These are phyloP conservation scores for Schrankia costaestrigalis DNA, from an alignment of 2,888 invertebrate species.

Conservation along the genomic window DNA sequence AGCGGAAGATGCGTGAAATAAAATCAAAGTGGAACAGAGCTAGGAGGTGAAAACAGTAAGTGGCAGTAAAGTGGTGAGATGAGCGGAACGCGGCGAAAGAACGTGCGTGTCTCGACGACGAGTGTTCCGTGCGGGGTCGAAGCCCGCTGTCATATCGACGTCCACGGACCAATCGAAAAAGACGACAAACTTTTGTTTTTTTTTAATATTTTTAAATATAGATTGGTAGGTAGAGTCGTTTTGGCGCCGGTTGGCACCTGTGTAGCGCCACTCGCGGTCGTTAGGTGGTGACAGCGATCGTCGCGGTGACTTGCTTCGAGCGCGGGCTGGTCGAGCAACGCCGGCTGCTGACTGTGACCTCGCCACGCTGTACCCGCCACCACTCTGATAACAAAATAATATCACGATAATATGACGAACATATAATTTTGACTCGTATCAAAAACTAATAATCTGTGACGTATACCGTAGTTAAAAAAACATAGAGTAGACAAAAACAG, in stretches of 20 bases:
- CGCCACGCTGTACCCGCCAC: constrained; percentile 78
- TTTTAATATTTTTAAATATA: constrained; percentile 5
- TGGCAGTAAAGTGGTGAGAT: constrained; percentile 74
- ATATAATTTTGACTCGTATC: too few relatives aligned
- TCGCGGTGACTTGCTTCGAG: constrained; percentile 90
- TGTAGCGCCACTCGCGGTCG: constrained; percentile 81
- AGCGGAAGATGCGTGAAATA: constrained; percentile 69
- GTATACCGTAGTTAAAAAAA: too few relatives aligned
- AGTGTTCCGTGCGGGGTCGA: constrained; percentile 78
- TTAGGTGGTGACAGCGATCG: constrained; percentile 92
- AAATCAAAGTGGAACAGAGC: constrained; percentile 63
- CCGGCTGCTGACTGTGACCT: constrained; percentile 94
- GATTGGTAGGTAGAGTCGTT: constrained; percentile 41
- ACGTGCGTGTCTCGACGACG: constrained; percentile 66
- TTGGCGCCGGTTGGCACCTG: constrained; percentile 70
- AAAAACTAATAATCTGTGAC: too few relatives aligned
- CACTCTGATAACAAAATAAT: constrained; percentile 40
- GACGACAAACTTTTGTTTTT: constrained; percentile 11
- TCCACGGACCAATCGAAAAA: constrained; percentile 44
- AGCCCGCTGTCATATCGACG: constrained; percentile 46
- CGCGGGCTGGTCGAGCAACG: constrained; percentile 70
- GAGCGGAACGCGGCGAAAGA: constrained; percentile 66
- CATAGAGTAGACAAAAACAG: too few relatives aligned
- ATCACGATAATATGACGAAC: neutral
- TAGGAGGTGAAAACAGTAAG: constrained; percentile 71